phyloP scores from a whole-genome alignment of 2,888 invertebrate species.

The Eurois occulta region DNA sequence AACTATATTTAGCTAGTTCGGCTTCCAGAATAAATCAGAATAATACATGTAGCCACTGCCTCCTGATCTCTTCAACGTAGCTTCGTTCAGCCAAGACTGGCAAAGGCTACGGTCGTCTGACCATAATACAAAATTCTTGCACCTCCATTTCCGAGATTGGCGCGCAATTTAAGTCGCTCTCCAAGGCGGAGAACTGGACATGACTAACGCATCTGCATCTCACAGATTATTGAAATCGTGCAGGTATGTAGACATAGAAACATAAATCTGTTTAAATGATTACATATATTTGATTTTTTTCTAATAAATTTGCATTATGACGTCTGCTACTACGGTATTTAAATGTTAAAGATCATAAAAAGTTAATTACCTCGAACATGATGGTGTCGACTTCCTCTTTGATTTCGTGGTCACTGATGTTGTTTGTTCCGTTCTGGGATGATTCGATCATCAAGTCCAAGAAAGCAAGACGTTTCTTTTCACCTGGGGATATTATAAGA shows the following conservation, averaged over 20 bases:
- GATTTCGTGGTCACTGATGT: conserved; percentile 94
- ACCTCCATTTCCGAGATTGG: background rate
- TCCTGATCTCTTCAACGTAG: background rate
- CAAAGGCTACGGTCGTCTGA: no score
- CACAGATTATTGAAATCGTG: background rate
- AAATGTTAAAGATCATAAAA: background rate
- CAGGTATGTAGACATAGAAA: background rate
- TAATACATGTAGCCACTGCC: background rate
- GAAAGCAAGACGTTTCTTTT: conserved; percentile 96
- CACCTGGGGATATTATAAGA: conserved; percentile 84
- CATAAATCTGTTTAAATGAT: background rate
- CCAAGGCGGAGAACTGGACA: background rate
- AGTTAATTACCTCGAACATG: conserved; percentile 94
- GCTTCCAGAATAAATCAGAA: background rate
- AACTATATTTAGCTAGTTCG: background rate
- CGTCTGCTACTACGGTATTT: background rate
- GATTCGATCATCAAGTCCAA: conserved; percentile 97
- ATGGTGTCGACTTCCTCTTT: conserved; percentile 97
- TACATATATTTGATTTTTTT: background rate
- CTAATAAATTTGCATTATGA: background rate
- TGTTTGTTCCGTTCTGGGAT: conserved; percentile 93
- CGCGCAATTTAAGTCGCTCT: background rate
- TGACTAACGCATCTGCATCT: background rate
- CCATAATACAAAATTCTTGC: background rate
- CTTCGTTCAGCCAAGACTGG: background rate